phyloP scores from a whole-genome alignment of 2,113 vertebrate species.

The Plecotus auritus region DNA sequence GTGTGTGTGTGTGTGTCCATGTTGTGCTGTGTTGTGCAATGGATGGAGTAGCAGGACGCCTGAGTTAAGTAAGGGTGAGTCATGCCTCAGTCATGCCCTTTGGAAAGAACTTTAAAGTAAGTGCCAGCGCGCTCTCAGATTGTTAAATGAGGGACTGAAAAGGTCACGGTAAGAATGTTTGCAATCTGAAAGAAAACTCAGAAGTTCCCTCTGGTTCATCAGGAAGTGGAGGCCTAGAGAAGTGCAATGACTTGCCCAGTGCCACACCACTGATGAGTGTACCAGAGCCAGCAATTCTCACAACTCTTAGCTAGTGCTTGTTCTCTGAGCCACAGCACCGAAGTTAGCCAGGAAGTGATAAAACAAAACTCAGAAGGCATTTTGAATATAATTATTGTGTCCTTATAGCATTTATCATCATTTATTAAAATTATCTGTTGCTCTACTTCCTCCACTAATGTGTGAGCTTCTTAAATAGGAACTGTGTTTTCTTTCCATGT shows the following conservation, averaged over 20 bases:
- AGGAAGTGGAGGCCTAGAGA: not conserved
- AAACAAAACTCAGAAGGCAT: not conserved
- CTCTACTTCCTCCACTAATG: not conserved
- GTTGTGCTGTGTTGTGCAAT: not conserved
- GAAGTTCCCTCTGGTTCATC: not conserved
- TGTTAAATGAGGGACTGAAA: not conserved
- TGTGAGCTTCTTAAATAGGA: not conserved
- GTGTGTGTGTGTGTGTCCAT: not conserved
- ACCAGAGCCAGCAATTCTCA: not conserved
- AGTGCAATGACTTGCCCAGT: not conserved
- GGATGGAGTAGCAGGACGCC: not conserved
- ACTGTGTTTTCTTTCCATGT: not conserved
- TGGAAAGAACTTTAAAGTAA: slow-evolving; percentile 22
- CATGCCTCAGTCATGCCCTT: not conserved
- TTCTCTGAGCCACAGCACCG: too few relatives aligned
- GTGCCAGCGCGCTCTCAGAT: not conserved
- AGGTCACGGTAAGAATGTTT: not conserved
- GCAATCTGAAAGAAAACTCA: not conserved
- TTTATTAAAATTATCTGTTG: not conserved
- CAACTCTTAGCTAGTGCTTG: too few relatives aligned
- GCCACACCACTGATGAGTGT: not conserved
- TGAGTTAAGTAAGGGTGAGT: not conserved
- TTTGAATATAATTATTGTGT: not conserved
- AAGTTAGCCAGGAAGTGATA: not conserved
- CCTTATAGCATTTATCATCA: not conserved